Base-by-base conservation (phyloP, 2,113 vertebrate species). In the Odontophorus gujanensis region DNA sequence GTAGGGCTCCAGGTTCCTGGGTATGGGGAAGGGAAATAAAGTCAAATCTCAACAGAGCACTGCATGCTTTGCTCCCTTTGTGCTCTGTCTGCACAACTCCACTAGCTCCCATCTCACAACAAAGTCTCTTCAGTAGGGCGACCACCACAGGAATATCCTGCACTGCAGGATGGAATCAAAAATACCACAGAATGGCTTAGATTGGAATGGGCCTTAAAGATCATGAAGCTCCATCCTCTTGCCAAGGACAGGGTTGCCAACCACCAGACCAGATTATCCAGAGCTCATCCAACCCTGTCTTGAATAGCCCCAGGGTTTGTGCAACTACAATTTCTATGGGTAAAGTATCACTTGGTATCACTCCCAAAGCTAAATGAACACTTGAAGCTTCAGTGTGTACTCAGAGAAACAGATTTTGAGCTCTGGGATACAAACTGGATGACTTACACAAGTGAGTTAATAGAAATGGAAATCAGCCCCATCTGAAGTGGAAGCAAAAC, bases 401-500 rank as follows among this genome's bases (percentile, higher is more conserved):
- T 88, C 50, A 7, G 19, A 85, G 87, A 93, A 20, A 68, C 43
- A 9, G 74, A 79, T 87, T 83, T 83, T 73, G 43, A 74, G 57
- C 45, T 58, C 82, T 62, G 12, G 18, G 19, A 48, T 75, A 77
- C 75, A 93, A 91, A 58, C 11, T 73, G n/a, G 53, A 81, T 80
- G 85, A 86, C 65, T 88, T 81, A 94, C 78, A 81, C 0, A 1
- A 87, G 85, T 50, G 68, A 85, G 79, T 90, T 87, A 88, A 95
- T 81, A 86, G 80, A 93, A 93, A 89, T 73, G 25, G 81, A 93
- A 95, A 86, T 86, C 69, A 78, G 6, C 79, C 57, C 55, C 47
- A 67, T 86, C 85, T 81, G 76, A 81, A 88, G 38, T 26, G 51
- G 81, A 87, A 93, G 85, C 32, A 88, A 93, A 93, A 92, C 42